Percentiles rank a stretch among this genome's conserved stretches.
Evolutionary conservation across 2,888 invertebrate species (phyloP).

Genomic region (Anagyrus pseudococci): DNA sequence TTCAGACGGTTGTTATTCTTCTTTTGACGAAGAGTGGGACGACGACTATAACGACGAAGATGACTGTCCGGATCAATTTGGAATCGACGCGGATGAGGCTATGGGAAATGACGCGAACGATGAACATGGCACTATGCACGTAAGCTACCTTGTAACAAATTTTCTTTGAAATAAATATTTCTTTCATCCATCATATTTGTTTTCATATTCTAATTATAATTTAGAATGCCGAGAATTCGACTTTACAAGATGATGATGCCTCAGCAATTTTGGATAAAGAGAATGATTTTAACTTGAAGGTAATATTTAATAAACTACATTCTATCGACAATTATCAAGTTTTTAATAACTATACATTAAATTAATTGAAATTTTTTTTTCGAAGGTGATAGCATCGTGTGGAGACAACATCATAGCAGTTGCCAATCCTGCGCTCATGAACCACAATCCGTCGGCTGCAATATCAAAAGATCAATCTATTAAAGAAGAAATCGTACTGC

Average conservation of each 20-base stretch:
- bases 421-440: constrained; percentile 80
- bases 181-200: no score
- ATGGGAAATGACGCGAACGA: constrained; percentile 18
- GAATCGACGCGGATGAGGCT: constrained; percentile 29
- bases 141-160: constrained; percentile 1
- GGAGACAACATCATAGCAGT: constrained; percentile 90
- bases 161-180: neutral
- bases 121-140: constrained; percentile 20
- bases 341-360: neutral
- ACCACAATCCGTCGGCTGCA: constrained; percentile 48
- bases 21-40: constrained; percentile 55
- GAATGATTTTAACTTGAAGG: constrained; percentile 59
- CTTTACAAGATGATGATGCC: constrained; percentile 54
- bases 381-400: constrained; percentile 80
- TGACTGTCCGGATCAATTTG: no score
- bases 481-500: constrained; percentile 52
- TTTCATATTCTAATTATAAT: no score
- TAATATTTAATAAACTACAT: constrained; percentile 35
- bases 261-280: constrained; percentile 50
- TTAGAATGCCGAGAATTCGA: no score
- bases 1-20: constrained; percentile 59
- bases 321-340: neutral
- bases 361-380: constrained; percentile 2
- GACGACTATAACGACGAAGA: constrained; percentile 34
- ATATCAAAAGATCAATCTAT: constrained; percentile 49